Conservation (phyloP, 2,888 invertebrate species). For the Drosophila flavopinicola region DNA sequence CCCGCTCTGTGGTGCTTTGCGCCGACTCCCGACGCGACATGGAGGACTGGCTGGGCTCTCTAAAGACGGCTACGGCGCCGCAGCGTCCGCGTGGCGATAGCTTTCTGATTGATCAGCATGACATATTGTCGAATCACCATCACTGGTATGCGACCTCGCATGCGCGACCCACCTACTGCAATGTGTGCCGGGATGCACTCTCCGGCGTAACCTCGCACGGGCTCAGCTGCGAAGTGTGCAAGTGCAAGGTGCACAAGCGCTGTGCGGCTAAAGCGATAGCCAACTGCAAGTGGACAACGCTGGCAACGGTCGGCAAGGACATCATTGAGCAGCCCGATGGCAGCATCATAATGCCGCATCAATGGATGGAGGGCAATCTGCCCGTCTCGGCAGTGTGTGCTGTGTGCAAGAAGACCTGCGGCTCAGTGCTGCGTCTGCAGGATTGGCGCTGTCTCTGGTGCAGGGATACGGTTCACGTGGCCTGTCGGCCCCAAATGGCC, state of each 20-base stretch:
- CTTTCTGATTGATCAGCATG: constrained; percentile 86
- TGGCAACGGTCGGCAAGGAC: constrained; percentile 97
- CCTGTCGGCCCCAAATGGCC: constrained; percentile 92
- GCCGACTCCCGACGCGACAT: constrained; percentile 93
- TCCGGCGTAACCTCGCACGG: constrained; percentile 97
- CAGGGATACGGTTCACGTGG: constrained; percentile 94
- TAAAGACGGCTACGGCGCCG: constrained; percentile 89
- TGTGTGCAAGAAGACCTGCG: constrained; percentile 97
- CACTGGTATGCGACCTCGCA: constrained; percentile 96
- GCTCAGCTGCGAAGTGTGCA: constrained; percentile 98
- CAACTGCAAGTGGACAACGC: constrained; percentile 99
- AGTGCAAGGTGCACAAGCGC: constrained; percentile 97
- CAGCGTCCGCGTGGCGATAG: constrained; percentile 84
- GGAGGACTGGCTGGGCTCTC: constrained; percentile 95
- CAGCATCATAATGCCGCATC: constrained; percentile 97
- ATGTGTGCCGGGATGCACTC: constrained; percentile 97
- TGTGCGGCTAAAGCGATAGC: constrained; percentile 96
- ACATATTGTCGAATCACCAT: constrained; percentile 89
- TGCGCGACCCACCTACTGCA: constrained; percentile 98
- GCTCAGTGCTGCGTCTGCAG: constrained; percentile 96
- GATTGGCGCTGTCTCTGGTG: constrained; percentile 99
- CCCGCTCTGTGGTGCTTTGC: constrained; percentile 91
- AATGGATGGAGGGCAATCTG: constrained; percentile 99
- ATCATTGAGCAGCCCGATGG: constrained; percentile 97
- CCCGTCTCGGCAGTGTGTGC: constrained; percentile 97